Base-by-base conservation (phyloP, 2,797 vertebrate species). In the Myripristis murdjan region DNA sequence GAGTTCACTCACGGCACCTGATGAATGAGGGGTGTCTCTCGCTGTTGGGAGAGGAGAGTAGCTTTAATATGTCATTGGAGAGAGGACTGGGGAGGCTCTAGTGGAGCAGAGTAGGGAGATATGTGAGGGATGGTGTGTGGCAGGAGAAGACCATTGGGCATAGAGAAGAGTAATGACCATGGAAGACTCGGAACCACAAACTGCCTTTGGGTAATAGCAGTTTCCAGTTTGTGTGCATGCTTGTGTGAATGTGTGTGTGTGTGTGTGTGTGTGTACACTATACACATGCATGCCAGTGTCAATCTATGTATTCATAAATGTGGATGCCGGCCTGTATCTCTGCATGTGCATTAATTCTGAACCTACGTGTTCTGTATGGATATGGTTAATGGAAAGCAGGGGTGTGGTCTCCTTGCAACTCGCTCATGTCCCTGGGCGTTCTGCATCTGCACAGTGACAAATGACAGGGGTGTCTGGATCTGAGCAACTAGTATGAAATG, bases 31-130 rank as follows among this genome's bases (percentile, higher is more conserved):
- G 69, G 81, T 84, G 87, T 90, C 87, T 87, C 48, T 56, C 26
- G 84, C 81, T 89, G 83, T 73, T 86, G 88, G 88, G 89, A 88
- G 70, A 77, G 84, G 87, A 89, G 84, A 88, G 75, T 70, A 70
- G 89, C 73, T 86, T 89, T 90, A 90, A 93, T 89, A 90, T 88
- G 88, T 91, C 88, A 93, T 83, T 84, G 80, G 83, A 88, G 87
- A 85, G 81, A 64, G 75, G 72, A 71, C 69, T 66, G 55, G 69
- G 55, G 69, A 82, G 72, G 82, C 79, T 87, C 79, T 75, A 73
- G 64, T 78, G 80, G 74, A 87, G 87, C 70, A 72, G 64, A 43
- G 69, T 37, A 52, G 83, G 55, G 78, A 83, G 75, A 85, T 82
- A 61, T 77, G 88, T 91, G 88, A 92, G 88, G 81, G 82, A 92